Evolutionary conservation across 2,888 invertebrate genomes (phyloP), one percentile per base, ranked within the genome.

Genomic region (Pyralis farinalis): DNA sequence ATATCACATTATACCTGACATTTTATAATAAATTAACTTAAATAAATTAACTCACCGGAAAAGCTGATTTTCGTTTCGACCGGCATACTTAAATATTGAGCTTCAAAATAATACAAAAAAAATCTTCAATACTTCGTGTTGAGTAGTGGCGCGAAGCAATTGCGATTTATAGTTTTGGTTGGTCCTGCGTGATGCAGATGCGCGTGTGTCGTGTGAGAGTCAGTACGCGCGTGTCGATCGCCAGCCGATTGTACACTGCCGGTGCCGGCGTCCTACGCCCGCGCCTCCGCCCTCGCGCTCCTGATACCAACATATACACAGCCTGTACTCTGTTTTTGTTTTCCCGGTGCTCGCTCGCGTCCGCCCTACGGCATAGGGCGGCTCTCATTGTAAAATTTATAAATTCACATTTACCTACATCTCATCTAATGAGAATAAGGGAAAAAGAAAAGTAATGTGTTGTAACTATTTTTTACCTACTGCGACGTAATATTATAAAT

Each of bases 31-130:
- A 16, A 16, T 16, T n/a, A n/a, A n/a, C n/a, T n/a, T n/a, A n/a
- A n/a, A n/a, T 51, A n/a, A 42, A 51, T 48, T 39, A 46, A 84
- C 88, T 86, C 54, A 88, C 88, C 88, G 54, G 87, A 87, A 65
- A 87, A 88, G 74, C 87, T 86, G 52, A 87, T 87, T 81, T 66
- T 87, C 51, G 86, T 85, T 77, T 87, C 87, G 51, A 83, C 86
- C 54, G 88, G 88, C 88, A 87, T 87, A 58, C 69, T 80, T 48
- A 46, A 43, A 35, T 43, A 42, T 46, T 42, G 16, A 16, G 16
- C 16, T 40, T 43, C 25, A 28, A 41, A 40, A 39, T 36, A 20
- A 4, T 16, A 6, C 3, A 40, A 44, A 38, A 8, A 39, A 40
- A 39, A 42, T 43, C 40, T 47, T 50, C 44, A 29, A 47, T 52